Evolutionary conservation across 2,888 invertebrate species (phyloP).

Genomic region (Aspidapion aeneum): DNA sequence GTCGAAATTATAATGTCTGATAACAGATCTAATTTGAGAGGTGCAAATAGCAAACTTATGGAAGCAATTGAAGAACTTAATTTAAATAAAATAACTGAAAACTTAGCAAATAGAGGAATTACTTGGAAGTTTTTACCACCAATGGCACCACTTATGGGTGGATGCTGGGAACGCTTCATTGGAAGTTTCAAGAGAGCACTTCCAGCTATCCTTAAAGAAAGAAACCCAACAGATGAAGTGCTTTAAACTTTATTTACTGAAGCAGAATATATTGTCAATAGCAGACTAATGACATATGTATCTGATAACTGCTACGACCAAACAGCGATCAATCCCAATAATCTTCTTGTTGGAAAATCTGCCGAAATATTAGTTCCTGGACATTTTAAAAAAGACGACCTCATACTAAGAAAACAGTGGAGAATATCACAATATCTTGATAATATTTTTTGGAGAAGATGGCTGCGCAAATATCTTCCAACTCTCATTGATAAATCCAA

Average conservation of each 20-base stretch:
- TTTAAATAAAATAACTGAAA: neutral
- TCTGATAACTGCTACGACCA: neutral
- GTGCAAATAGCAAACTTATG: neutral
- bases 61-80: neutral
- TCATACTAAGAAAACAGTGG: slow-evolving; percentile 8
- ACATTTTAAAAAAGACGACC: slow-evolving; percentile 5
- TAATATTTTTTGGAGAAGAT: slow-evolving; percentile 12
- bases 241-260: slow-evolving; percentile 3
- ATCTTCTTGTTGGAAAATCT: too few relatives aligned
- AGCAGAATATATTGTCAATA: slow-evolving; percentile 6
- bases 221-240: neutral
- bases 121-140: neutral
- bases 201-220: neutral
- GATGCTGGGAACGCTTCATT: neutral
- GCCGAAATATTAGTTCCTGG: slow-evolving; percentile 4
- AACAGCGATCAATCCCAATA: slow-evolving; percentile 5
- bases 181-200: neutral
- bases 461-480: slow-evolving; percentile 9
- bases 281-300: neutral
- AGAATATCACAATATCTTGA: slow-evolving; percentile 8
- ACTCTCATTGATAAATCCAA: slow-evolving; percentile 4
- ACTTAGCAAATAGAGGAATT: neutral
- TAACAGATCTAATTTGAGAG: neutral
- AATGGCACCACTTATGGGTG: neutral
- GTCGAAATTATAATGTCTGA: too few relatives aligned